phyloP scores from a whole-genome alignment of 1,140 invertebrate species.

The Lepidurus packardi region DNA sequence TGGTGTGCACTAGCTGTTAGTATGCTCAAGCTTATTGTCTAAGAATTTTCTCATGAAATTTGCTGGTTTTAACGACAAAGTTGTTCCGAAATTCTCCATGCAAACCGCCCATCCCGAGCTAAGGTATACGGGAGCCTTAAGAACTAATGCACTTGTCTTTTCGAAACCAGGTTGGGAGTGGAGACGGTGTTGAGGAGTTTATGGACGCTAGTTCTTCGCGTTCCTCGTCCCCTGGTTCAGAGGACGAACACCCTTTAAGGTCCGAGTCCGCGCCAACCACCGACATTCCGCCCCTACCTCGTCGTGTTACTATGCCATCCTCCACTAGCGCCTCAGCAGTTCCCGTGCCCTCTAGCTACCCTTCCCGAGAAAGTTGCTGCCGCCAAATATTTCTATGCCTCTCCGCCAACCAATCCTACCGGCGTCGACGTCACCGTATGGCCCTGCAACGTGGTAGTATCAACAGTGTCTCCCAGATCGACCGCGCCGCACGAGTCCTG shows the following conservation, averaged over 20 bases:
- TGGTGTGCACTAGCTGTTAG: background rate
- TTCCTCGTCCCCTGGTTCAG: background rate
- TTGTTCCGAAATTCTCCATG: no score
- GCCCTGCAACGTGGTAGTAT: slow-evolving; percentile 37
- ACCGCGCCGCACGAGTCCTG: slow-evolving; percentile 63
- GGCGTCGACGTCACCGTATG: slow-evolving; percentile 25
- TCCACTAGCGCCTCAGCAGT: background rate
- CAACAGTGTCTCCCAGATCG: slow-evolving; percentile 75
- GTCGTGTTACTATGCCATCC: background rate
- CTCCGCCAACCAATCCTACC: background rate
- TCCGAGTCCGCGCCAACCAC: background rate
- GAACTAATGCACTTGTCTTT: no score
- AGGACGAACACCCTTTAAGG: background rate
- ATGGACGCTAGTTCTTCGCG: background rate
- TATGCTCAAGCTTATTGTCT: no score
- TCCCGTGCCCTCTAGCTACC: background rate
- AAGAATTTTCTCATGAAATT: no score
- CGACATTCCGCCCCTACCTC: background rate
- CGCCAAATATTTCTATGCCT: background rate
- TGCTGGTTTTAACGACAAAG: no score
- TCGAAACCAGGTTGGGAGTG: background rate
- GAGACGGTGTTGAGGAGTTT: background rate
- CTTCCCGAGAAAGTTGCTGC: background rate
- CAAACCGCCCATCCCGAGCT: no score
- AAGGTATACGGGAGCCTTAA: no score